phyloP scores from a whole-genome alignment of 2,113 vertebrate species.

The Upupa epops region DNA sequence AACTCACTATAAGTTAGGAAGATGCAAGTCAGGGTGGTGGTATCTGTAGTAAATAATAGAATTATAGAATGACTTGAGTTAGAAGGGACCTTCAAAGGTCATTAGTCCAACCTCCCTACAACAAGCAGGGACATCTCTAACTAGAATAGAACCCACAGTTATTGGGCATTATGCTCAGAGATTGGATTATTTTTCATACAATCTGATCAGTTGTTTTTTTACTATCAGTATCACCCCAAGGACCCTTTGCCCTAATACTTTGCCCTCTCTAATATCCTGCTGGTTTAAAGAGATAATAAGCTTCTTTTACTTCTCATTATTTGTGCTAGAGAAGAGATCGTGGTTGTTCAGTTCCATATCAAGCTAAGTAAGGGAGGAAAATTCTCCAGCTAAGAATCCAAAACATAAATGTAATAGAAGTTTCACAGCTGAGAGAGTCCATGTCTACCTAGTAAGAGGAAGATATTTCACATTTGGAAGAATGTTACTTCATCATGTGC shows the following conservation, averaged over 20 bases:
- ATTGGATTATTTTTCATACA: background rate
- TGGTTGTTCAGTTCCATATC: background rate
- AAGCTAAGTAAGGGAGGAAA: background rate
- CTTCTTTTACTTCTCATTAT: background rate
- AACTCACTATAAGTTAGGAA: background rate
- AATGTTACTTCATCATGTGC: rapidly evolving
- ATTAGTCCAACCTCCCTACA: too few relatives aligned
- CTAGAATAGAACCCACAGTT: too few relatives aligned
- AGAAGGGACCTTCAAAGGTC: too few relatives aligned
- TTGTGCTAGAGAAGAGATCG: background rate
- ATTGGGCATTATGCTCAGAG: too few relatives aligned
- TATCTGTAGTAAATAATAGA: background rate
- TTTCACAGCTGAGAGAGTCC: background rate
- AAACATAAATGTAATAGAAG: background rate
- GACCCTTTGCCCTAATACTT: background rate
- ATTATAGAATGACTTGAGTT: background rate
- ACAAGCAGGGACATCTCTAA: too few relatives aligned
- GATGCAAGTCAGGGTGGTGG: background rate
- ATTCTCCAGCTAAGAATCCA: background rate
- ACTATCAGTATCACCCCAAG: background rate
- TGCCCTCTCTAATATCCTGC: background rate
- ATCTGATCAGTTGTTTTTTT: background rate
- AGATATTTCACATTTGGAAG: background rate
- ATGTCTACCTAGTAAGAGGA: background rate
- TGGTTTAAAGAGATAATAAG: background rate